A percentile compares a stretch with the other conserved stretches of the same genome.
Evolutionary conservation across 2,797 vertebrate species (phyloP).

Genomic region (Gambusia yucatana): DNA sequence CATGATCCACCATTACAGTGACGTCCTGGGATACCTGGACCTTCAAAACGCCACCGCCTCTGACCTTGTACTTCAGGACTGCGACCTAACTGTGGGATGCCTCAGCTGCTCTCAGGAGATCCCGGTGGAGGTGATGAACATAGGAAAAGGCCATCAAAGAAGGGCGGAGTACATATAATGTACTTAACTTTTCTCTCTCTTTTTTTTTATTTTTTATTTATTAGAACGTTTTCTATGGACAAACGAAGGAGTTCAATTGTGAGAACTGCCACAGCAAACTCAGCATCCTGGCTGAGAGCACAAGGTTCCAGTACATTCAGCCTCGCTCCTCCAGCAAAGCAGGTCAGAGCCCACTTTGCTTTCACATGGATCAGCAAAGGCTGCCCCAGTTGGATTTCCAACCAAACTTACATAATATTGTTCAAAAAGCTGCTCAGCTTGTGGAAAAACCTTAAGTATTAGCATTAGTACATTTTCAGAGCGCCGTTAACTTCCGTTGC

Average conservation of each 20-base stretch:
- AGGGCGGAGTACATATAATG: neutral
- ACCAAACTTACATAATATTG: conserved; percentile 1
- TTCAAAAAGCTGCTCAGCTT: conserved; percentile 7
- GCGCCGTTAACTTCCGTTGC: neutral
- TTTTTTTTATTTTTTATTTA: conserved; percentile 24
- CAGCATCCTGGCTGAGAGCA: conserved; percentile 78
- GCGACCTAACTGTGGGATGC: conserved; percentile 77
- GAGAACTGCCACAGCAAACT: conserved; percentile 84
- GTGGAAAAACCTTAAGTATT: neutral
- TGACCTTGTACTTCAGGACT: conserved; percentile 84
- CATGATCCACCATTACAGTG: conserved; percentile 84
- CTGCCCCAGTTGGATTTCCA: conserved; percentile 16
- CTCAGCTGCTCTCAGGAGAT: conserved; percentile 82
- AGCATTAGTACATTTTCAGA: neutral
- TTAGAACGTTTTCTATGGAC: conserved; percentile 81
- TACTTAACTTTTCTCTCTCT: neutral
- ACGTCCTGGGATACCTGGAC: conserved; percentile 84
- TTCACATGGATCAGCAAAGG: conserved; percentile 20
- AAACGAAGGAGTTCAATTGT: conserved; percentile 81
- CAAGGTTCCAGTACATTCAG: conserved; percentile 81
- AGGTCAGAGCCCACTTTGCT: conserved; percentile 64
- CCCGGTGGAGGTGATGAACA: conserved; percentile 69
- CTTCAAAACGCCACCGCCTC: conserved; percentile 76
- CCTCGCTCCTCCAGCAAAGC: conserved; percentile 62
- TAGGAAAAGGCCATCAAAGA: neutral